These are phyloP conservation scores for Pterois miles DNA, from an alignment of 2,797 vertebrate genomes.

Conservation along the genomic window DNA sequence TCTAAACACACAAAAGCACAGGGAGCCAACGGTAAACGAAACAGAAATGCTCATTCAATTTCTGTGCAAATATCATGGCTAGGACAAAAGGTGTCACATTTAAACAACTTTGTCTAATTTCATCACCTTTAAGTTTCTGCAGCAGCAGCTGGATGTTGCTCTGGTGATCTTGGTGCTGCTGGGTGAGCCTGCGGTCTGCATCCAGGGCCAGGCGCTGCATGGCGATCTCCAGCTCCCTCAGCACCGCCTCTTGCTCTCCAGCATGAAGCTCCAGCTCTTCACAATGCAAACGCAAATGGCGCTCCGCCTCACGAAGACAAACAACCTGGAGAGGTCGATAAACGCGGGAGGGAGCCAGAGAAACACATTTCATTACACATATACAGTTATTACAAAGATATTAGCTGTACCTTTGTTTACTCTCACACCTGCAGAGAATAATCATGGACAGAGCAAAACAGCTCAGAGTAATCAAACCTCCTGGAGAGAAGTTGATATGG, in stretches of 20 bases:
- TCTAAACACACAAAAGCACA: conserved; percentile 45
- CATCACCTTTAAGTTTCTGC: conserved; percentile 85
- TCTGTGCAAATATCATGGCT: neutral
- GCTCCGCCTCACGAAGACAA: conserved; percentile 84
- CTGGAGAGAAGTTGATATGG: neutral
- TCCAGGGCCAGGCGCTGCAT: conserved; percentile 85
- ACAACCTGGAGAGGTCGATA: conserved; percentile 83
- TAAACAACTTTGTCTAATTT: neutral
- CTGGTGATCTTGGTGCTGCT: conserved; percentile 88
- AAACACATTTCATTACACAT: neutral
- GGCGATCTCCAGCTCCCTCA: conserved; percentile 83
- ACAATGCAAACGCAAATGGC: conserved; percentile 80
- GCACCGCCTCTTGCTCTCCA: conserved; percentile 77
- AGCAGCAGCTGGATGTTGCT: conserved; percentile 87
- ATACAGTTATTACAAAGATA: neutral
- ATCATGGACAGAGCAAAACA: neutral
- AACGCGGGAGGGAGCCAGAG: neutral
- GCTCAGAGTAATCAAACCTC: neutral
- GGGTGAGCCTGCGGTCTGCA: conserved; percentile 85
- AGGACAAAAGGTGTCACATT: neutral
- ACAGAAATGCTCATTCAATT: neutral
- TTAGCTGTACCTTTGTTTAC: neutral
- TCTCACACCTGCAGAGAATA: neutral
- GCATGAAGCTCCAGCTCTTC: conserved; percentile 86
- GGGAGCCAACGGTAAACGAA: neutral